Evolutionary conservation across 1,140 invertebrate genomes (phyloP).

Genomic region (Conopomorpha cramerella): DNA sequence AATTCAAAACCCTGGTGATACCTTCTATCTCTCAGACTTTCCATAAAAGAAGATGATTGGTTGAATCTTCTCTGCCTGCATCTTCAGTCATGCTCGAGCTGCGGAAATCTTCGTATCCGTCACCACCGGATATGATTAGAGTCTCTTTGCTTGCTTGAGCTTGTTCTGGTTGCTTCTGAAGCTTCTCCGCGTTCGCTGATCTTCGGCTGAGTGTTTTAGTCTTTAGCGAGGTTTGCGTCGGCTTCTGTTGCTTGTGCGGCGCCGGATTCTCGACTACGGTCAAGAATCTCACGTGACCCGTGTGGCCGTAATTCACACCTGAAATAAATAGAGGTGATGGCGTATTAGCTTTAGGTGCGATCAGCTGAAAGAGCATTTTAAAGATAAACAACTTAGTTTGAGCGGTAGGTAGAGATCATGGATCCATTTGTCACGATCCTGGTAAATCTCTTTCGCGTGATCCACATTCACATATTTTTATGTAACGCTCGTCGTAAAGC

Average conservation of each 20-base stretch:
- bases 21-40: slow-evolving; percentile 37
- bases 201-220: slow-evolving; percentile 51
- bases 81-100: slow-evolving; percentile 78
- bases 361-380: too few species aligned
- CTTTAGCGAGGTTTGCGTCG: slow-evolving; percentile 36
- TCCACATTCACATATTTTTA: too few species aligned
- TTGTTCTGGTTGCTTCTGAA: slow-evolving; percentile 43
- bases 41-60: slow-evolving; percentile 94
- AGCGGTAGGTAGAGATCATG: too few species aligned
- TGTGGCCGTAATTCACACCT: slow-evolving; percentile 93
- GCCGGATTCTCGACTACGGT: slow-evolving; percentile 78
- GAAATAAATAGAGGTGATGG: too few species aligned
- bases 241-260: slow-evolving; percentile 28
- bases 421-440: too few species aligned
- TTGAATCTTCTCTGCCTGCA: slow-evolving; percentile 92
- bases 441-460: too few species aligned
- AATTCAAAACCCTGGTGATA: slow-evolving; percentile 25
- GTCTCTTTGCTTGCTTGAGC: slow-evolving; percentile 64
- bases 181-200: slow-evolving; percentile 49
- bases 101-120: slow-evolving; percentile 95
- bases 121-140: slow-evolving; percentile 92
- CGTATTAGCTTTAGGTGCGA: too few species aligned
- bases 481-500: too few species aligned
- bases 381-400: too few species aligned
- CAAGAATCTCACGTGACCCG: slow-evolving; percentile 93